These are phyloP conservation scores for Adoxophyes honmai DNA, from an alignment of 1,140 invertebrate species.

Conservation along the genomic window DNA sequence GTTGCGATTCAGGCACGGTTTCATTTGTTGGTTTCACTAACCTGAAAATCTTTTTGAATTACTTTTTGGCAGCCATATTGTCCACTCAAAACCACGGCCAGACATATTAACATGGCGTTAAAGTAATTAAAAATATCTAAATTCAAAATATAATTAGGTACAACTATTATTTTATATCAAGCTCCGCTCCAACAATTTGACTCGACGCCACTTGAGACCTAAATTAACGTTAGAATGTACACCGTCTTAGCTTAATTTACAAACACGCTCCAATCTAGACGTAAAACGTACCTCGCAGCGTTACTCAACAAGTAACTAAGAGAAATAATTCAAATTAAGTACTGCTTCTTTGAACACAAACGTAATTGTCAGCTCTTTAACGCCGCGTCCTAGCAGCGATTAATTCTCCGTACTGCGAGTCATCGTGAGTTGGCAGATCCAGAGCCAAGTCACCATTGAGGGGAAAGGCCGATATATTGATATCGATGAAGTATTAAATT, in stretches of 20 bases:
- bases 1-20: no score
- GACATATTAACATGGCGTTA: no score
- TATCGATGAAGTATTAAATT: slow-evolving; percentile 19
- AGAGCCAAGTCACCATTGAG: slow-evolving; percentile 41
- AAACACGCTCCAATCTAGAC: background rate
- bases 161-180: no score
- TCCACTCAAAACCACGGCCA: no score
- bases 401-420: no score
- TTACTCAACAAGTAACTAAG: slow-evolving; percentile 3
- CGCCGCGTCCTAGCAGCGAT: background rate
- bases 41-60: no score
- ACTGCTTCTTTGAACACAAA: slow-evolving; percentile 31
- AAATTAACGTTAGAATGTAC: background rate
- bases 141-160: no score
- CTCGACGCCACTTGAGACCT: no score
- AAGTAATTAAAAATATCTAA: no score
- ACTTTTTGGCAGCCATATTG: no score
- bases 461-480: slow-evolving; percentile 35
- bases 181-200: no score
- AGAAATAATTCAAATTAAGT: slow-evolving; percentile 31
- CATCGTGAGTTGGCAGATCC: slow-evolving; percentile 43
- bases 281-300: background rate
- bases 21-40: no score
- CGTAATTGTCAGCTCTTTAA: slow-evolving; percentile 24
- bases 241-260: background rate